These are phyloP conservation scores for Drosophila willistoni DNA, from an alignment of 1,140 invertebrate species.

Conservation along the genomic window DNA sequence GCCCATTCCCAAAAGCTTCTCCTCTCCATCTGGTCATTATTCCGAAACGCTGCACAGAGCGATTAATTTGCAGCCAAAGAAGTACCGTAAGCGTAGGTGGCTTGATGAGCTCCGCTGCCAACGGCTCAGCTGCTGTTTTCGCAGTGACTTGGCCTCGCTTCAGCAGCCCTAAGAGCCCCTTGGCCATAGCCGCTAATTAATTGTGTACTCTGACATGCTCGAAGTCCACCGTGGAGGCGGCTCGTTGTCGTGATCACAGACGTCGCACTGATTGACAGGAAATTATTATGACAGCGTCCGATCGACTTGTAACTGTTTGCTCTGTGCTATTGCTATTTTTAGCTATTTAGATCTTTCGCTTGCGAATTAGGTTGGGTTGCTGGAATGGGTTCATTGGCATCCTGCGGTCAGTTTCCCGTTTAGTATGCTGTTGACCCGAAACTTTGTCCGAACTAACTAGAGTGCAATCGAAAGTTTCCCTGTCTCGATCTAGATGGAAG, in stretches of 20 bases:
- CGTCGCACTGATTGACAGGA: conserved; percentile 65
- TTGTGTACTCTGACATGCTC: conserved; percentile 60
- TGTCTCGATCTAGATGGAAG: conserved; percentile 26
- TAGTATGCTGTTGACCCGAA: conserved; percentile 45
- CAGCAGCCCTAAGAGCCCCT: conserved; percentile 40
- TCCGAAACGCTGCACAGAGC: conserved; percentile 48
- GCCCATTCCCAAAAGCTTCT: conserved; percentile 13
- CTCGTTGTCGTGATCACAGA: conserved; percentile 45
- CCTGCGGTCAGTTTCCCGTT: conserved; percentile 44
- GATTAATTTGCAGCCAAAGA: conserved; percentile 69
- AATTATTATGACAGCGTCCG: conserved; percentile 53
- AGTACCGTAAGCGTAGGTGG: conserved; percentile 78
- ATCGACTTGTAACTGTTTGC: conserved; percentile 38
- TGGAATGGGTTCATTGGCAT: conserved; percentile 61
- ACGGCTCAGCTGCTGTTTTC: conserved; percentile 35
- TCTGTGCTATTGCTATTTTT: conserved; percentile 34
- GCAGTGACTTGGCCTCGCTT: conserved; percentile 50
- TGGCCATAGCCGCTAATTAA: conserved; percentile 63
- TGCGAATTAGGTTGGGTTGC: neutral
- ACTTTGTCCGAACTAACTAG: neutral
- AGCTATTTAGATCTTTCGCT: conserved; percentile 42
- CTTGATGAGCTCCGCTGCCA: conserved; percentile 70
- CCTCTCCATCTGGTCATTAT: conserved; percentile 43
- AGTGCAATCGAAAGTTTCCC: conserved; percentile 69
- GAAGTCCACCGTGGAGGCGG: conserved; percentile 43